These are phyloP conservation scores for Scaptomyza flava DNA, from an alignment of 2,888 invertebrate genomes.

Conservation along the genomic window DNA sequence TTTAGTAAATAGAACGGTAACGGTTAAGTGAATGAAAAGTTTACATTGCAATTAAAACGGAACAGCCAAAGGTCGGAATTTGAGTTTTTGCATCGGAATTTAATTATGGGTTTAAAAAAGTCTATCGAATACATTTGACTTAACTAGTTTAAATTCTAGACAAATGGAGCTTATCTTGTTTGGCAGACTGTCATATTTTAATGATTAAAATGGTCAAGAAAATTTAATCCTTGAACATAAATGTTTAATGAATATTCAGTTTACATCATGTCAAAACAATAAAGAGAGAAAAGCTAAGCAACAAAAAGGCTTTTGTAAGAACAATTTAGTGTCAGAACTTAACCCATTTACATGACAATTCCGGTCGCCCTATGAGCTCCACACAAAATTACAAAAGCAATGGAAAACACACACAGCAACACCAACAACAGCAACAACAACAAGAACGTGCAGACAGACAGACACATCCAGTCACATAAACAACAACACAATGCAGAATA, in stretches of 20 bases:
- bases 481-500: conserved; percentile 12
- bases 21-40: conserved; percentile 2
- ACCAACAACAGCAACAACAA: conserved; percentile 17
- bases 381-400: conserved; percentile 34
- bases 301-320: conserved; percentile 38
- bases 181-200: conserved; percentile 17
- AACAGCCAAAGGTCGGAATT: neutral
- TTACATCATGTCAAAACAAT: conserved; percentile 46
- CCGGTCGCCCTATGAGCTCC: conserved; percentile 17
- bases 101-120: neutral
- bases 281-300: conserved; percentile 41
- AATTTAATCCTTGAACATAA: neutral
- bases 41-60: conserved; percentile 3
- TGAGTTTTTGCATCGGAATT: neutral
- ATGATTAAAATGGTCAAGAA: conserved; percentile 5
- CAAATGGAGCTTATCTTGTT: conserved; percentile 21
- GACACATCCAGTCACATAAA: conserved; percentile 12
- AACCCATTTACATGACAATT: conserved; percentile 76
- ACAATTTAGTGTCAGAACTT: conserved; percentile 71
- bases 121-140: no score
- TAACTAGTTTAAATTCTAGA: neutral
- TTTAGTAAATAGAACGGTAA: neutral
- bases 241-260: conserved; percentile 54
- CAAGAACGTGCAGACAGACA: conserved; percentile 24
- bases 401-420: conserved; percentile 5